Evolutionary conservation across 2,113 vertebrate genomes (phyloP), one percentile per base, ranked within the genome.

Genomic region (Anser cygnoides): DNA sequence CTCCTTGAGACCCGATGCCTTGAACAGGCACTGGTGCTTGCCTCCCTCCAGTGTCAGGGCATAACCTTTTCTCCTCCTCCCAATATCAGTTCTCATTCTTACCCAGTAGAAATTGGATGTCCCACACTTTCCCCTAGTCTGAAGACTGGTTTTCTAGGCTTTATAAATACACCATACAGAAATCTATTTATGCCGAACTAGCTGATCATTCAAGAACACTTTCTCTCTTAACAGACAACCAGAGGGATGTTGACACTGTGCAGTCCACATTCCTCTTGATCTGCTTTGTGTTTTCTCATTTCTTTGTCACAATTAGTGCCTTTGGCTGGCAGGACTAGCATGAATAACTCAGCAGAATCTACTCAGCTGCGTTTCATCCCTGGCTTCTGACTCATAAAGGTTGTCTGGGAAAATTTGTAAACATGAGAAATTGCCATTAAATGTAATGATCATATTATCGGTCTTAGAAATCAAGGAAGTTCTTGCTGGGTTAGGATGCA

Each of bases 391-490:
- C 66, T 96, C 95, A 95, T 14, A 90, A 82, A 70, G n/a, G 41
- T 25, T 89, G 71, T 92, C 74, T 94, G 86, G 63, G 77, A 83
- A 90, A 93, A 58, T 93, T 43, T 85, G 61, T 84, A 93, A 89
- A 96, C 72, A 83, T n/a, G 68, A 82, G 66, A 70, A 96, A 95
- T 49, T 2, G 4, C 58, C 57, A 54, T 68, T 46, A 93, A 91
- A 84, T 58, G 8, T 21, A 43, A 70, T 5, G 26, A 29, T 62
- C 50, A 7, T 72, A 67, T 67, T 93, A 71, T 10, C 62, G 31
- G 77, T 61, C 84, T 91, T 62, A 87, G 44, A 91, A 95, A 94
- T 75, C 87, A 89, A 84, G 62, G 84, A 93, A 92, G 77, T 55
- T 93, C 65, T 80, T 66, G 44, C 89, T 39, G 21, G n/a, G 63